Evolutionary conservation across 2,113 vertebrate genomes (phyloP), one percentile per base, ranked within the genome.

Genomic region (Anhinga anhinga): DNA sequence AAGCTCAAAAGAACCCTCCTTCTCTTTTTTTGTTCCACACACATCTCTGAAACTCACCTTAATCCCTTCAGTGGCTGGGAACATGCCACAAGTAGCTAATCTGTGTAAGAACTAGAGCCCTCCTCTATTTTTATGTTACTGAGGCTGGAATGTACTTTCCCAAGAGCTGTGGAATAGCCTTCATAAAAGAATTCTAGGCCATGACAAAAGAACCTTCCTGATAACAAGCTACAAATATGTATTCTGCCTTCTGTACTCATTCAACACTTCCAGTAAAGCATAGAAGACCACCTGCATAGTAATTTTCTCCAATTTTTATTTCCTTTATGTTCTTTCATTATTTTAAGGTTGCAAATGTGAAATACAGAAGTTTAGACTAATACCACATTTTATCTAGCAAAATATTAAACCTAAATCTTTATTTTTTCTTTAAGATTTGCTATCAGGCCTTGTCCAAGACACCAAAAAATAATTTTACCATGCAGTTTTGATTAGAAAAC

Each of bases 1-100:
- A 47, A 93, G 5, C 25, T 44, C 15, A 55, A 42, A 76, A 78
- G 50, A 56, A 42, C 0, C 0, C 0, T 1, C 5, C 2, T 70
- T 38, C 3, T 56, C 18, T 72, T 65, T 42, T 47, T 73, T 58
- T 80, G 8, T 56, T 91, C 40, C 15, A 44, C 36, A 61, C 5
- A 30, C 10, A 10, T 19, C 22, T 69, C 55, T 70, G 88, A 70
- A 82, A 23, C 6, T 82, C 17, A 32, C 18, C 20, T 82, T 70
- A 56, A 58, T 70, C 59, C 82, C 59, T 36, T 74, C 42, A 53
- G 27, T 26, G 69, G 23, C 69, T 72, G n/a, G 27, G 36, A 83
- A 17, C 17, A n/a, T 1, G 0, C 4, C 32, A 69, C 36, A 52
- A 73, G 23, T 11, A 65, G 40, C 20, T 70, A 52, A 63, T 50